phyloP scores from a whole-genome alignment of 2,113 vertebrate genomes.

The Nothobranchius furzeri region DNA sequence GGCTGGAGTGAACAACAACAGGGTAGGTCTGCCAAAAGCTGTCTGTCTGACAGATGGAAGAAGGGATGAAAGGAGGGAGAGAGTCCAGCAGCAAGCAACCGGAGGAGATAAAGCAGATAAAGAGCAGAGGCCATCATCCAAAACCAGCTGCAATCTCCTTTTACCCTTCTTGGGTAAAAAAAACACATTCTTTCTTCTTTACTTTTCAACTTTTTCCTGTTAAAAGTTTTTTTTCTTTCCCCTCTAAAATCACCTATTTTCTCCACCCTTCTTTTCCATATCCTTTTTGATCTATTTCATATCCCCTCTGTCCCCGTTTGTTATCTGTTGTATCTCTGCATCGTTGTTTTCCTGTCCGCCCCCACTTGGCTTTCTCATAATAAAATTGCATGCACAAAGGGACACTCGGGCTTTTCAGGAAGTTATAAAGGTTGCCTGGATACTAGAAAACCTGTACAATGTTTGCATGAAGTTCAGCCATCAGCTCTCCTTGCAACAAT shows the following conservation, averaged over 20 bases:
- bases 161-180: conserved; percentile 34
- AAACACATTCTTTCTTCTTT: conserved; percentile 18
- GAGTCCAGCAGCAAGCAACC: conserved; percentile 41
- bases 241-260: not conserved
- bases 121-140: conserved; percentile 37
- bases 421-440: conserved; percentile 13
- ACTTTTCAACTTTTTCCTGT: conserved; percentile 8
- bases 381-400: conserved; percentile 14
- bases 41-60: conserved; percentile 55
- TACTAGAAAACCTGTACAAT: conserved; percentile 5
- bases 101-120: conserved; percentile 68
- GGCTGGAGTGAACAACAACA: conserved; percentile 38
- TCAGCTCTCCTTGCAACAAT: too few relatives aligned
- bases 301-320: conserved; percentile 5
- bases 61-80: conserved; percentile 31
- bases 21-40: conserved; percentile 46
- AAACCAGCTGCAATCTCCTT: conserved; percentile 34
- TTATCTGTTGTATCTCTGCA: conserved; percentile 32
- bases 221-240: conserved; percentile 1
- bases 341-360: conserved; percentile 17
- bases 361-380: conserved; percentile 23
- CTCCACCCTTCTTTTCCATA: conserved; percentile 4
- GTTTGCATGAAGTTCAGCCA: not conserved
- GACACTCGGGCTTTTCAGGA: conserved; percentile 28
- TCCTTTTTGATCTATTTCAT: conserved; percentile 24